Percentiles rank a stretch among this genome's conserved stretches.
phyloP scores from a whole-genome alignment of 2,113 vertebrate species.

The Suncus etruscus region DNA sequence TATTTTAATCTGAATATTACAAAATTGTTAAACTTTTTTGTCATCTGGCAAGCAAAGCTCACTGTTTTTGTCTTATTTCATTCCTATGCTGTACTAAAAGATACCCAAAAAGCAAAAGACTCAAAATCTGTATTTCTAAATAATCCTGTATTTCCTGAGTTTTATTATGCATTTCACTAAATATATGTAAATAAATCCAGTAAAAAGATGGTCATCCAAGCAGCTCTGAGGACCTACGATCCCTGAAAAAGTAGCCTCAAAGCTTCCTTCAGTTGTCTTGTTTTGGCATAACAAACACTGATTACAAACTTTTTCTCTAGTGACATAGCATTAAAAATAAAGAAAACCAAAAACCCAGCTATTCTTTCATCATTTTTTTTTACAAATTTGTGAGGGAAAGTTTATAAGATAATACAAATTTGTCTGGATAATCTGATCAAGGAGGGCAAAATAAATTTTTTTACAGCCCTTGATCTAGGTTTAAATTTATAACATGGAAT shows the following conservation, averaged over 20 bases:
- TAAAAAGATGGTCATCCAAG: too few species aligned
- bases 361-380: background rate
- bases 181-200: background rate
- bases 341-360: too few species aligned
- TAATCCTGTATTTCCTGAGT: background rate
- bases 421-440: background rate
- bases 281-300: conserved; percentile 1
- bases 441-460: background rate
- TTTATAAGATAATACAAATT: background rate
- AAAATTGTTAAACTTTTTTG: conserved; percentile 54
- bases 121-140: background rate
- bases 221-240: too few species aligned
- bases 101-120: conserved; percentile 53
- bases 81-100: conserved; percentile 6
- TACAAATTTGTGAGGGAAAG: background rate
- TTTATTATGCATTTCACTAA: background rate
- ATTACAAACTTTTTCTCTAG: background rate
- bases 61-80: conserved; percentile 14
- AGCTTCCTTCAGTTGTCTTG: background rate
- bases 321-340: too few species aligned
- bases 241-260: background rate
- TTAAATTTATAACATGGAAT: conserved; percentile 36
- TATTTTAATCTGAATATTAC: conserved; percentile 68
- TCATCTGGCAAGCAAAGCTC: conserved; percentile 40
- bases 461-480: background rate